Percentiles rank a stretch among this genome's conserved stretches.
Conservation (phyloP, 2,113 vertebrate genomes). For the Ia io region DNA sequence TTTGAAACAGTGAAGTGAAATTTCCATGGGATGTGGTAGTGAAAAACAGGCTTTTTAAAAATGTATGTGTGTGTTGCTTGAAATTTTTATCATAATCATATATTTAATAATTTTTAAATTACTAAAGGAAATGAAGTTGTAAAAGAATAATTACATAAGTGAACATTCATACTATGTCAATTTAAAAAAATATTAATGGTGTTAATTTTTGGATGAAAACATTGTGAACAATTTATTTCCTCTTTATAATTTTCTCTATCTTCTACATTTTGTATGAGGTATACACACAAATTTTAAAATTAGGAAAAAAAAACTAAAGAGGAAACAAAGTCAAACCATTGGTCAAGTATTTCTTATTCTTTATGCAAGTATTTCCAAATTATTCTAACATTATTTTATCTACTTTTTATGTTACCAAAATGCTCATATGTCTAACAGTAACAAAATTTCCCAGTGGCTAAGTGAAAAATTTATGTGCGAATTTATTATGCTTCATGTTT, state of each 20-base stretch:
- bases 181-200: neutral
- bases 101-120: conserved; percentile 33
- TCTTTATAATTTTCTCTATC: neutral
- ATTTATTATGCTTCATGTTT: conserved; percentile 21
- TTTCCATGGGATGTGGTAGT: neutral
- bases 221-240: neutral
- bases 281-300: conserved; percentile 17
- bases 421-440: neutral
- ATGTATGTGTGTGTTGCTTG: neutral
- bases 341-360: neutral
- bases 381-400: neutral
- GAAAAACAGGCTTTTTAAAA: neutral
- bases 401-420: neutral
- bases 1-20: conserved; percentile 1
- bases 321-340: neutral
- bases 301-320: neutral
- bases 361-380: neutral
- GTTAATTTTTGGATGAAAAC: conserved; percentile 13
- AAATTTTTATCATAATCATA: neutral
- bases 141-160: neutral
- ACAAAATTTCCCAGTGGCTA: conserved; percentile 19
- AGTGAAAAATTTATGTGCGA: neutral
- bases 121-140: neutral
- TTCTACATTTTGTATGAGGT: neutral
- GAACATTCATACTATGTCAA: neutral